phyloP scores from a whole-genome alignment of 2,797 vertebrate genomes.

The Halcyon leucocephala region DNA sequence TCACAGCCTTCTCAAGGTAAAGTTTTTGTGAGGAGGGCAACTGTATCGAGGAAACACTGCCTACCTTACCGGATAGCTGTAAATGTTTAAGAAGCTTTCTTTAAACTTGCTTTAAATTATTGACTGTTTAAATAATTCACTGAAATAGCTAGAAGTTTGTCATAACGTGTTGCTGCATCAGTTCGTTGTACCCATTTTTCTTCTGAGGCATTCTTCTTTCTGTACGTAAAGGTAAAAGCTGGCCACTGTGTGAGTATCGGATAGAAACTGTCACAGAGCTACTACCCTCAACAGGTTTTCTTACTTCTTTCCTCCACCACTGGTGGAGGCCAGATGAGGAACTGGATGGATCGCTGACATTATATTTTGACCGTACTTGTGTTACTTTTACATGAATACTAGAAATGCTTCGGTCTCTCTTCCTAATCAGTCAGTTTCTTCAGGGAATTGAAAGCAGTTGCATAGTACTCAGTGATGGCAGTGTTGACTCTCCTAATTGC shows the following conservation, averaged over 20 bases:
- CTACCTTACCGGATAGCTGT: not conserved
- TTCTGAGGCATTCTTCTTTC: not conserved
- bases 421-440: constrained; percentile 1
- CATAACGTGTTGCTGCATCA: not conserved
- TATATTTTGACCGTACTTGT: not conserved
- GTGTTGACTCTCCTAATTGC: not conserved
- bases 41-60: not conserved
- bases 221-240: not conserved
- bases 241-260: rapidly evolving
- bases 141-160: not conserved
- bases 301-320: not conserved
- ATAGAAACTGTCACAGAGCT: not conserved
- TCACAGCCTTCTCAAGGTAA: constrained; percentile 83
- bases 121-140: not conserved
- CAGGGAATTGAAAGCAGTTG: constrained; percentile 12
- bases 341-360: not conserved
- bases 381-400: not conserved
- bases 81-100: not conserved
- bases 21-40: not conserved
- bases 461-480: not conserved
- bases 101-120: not conserved
- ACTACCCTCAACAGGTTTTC: not conserved
- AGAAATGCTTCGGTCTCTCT: constrained; percentile 27
- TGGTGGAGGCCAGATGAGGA: not conserved
- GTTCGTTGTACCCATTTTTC: not conserved